phyloP scores from a whole-genome alignment of 2,888 invertebrate species.

The Loripinus fragilis region DNA sequence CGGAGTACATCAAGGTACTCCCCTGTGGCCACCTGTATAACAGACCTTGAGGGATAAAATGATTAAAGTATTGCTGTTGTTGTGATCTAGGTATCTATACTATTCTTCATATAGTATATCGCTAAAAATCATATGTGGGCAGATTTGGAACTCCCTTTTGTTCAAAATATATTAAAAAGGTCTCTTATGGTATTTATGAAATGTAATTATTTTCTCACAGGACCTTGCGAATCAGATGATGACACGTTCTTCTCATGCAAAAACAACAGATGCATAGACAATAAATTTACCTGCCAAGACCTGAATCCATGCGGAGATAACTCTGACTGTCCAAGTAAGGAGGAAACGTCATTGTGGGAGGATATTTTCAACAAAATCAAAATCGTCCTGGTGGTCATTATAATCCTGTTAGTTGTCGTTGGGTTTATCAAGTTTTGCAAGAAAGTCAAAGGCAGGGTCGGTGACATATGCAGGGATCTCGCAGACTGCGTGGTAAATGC shows the following conservation, averaged over 20 bases:
- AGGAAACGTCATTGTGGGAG: not conserved
- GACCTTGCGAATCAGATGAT: too few relatives aligned
- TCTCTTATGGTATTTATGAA: too few relatives aligned
- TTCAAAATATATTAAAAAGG: too few relatives aligned
- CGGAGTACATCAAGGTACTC: too few relatives aligned
- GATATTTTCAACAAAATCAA: not conserved
- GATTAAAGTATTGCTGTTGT: too few relatives aligned
- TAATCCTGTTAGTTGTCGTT: not conserved
- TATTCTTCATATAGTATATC: too few relatives aligned
- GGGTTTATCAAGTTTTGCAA: not conserved
- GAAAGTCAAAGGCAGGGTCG: not conserved
- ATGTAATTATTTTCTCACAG: too few relatives aligned
- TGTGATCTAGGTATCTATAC: too few relatives aligned
- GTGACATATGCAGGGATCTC: not conserved
- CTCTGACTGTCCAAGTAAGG: not conserved
- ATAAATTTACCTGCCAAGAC: not conserved
- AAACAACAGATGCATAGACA: not conserved
- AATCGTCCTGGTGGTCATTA: not conserved
- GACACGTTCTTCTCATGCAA: not conserved
- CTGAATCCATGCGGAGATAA: constrained; percentile 9
- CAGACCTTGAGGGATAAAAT: too few relatives aligned
- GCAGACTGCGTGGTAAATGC: not conserved
- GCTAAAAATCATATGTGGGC: too few relatives aligned
- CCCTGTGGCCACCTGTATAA: too few relatives aligned
- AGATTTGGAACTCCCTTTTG: too few relatives aligned